Percentiles rank a stretch among this genome's conserved stretches.
These are phyloP conservation scores for Periophthalmodon schlosseri DNA, from an alignment of 2,113 vertebrate genomes.

Conservation along the genomic window DNA sequence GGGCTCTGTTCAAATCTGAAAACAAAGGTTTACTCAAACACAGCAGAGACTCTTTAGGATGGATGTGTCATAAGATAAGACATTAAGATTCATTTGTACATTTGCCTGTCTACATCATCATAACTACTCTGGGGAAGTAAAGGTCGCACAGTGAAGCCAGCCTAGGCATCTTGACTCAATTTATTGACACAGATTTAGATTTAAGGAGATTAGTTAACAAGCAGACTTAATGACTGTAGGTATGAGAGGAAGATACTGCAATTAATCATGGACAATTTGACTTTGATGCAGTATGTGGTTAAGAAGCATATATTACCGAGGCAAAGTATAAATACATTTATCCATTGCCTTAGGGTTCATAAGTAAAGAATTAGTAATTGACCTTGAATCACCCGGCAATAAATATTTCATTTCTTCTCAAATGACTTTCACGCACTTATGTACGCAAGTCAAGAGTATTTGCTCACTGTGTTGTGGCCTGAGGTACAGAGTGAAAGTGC, in stretches of 20 bases:
- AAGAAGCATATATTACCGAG: neutral
- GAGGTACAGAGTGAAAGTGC: conserved; percentile 16
- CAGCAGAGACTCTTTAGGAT: neutral
- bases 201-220: neutral
- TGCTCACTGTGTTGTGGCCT: conserved; percentile 27
- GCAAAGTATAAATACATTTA: neutral
- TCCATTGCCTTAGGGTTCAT: neutral
- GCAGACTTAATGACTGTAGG: neutral
- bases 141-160: neutral
- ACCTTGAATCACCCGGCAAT: neutral
- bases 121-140: conserved; percentile 9
- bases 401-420: neutral
- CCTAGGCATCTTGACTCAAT: neutral
- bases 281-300: neutral
- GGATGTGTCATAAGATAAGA: neutral
- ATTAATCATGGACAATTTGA: neutral
- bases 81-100: neutral
- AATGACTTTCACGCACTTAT: neutral
- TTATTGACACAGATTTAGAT: neutral
- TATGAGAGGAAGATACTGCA: neutral
- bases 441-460: conserved; percentile 18
- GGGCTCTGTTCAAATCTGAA: too few relatives aligned
- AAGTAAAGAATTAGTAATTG: neutral
- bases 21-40: too few relatives aligned
- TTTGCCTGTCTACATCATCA: neutral